These are phyloP conservation scores for Hypothenemus hampei DNA, from an alignment of 1,140 invertebrate genomes.

Conservation along the genomic window DNA sequence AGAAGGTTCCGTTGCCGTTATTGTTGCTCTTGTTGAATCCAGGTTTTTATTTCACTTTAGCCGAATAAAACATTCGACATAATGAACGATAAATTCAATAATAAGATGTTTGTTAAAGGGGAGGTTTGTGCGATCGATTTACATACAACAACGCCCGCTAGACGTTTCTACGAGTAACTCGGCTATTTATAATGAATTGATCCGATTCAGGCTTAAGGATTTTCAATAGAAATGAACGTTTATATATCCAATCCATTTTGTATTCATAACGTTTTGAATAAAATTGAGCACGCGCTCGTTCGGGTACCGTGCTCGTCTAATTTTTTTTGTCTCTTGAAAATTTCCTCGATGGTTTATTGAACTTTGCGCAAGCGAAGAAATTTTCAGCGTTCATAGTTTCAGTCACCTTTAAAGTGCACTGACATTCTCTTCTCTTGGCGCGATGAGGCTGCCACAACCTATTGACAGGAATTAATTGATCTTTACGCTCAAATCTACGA, in stretches of 20 bases:
- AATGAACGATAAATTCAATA: not conserved
- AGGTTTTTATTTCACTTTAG: not conserved
- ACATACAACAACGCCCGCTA: not conserved
- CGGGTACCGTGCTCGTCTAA: too few species aligned
- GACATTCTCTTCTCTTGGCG: too few species aligned
- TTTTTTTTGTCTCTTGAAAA: too few species aligned
- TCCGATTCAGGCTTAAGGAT: too few species aligned
- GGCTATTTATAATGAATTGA: not conserved
- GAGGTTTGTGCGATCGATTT: not conserved
- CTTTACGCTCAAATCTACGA: slow-evolving; percentile 1
- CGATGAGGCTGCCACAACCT: slow-evolving; percentile 1
- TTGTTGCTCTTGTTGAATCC: not conserved
- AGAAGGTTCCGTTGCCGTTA: not conserved
- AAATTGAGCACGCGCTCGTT: too few species aligned
- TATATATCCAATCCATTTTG: too few species aligned
- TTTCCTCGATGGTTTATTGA: too few species aligned
- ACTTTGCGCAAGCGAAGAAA: too few species aligned
- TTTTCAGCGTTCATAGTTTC: too few species aligned
- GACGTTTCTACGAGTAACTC: not conserved
- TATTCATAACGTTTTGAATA: too few species aligned
- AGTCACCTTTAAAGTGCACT: too few species aligned
- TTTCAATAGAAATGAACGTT: too few species aligned
- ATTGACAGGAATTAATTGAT: slow-evolving; percentile 16
- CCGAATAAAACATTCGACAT: not conserved
- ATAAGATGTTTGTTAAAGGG: not conserved